These are phyloP conservation scores for Mylabris phalerata DNA, from an alignment of 1,140 invertebrate genomes.

Conservation along the genomic window DNA sequence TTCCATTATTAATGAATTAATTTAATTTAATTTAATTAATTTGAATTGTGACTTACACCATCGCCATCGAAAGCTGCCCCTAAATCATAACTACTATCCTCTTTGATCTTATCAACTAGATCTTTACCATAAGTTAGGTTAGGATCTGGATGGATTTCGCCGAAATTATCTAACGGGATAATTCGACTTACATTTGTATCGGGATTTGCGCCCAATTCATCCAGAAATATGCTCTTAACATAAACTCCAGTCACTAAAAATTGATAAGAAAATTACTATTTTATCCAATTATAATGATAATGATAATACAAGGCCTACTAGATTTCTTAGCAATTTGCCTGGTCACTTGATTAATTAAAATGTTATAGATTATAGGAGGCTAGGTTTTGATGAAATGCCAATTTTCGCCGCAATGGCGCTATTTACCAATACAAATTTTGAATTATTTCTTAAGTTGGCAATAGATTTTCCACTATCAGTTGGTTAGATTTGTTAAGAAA, in stretches of 20 bases:
- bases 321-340: too few species aligned
- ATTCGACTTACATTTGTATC: slow-evolving; percentile 62
- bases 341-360: too few species aligned
- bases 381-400: too few species aligned
- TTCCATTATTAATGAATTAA: neutral
- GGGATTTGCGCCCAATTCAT: slow-evolving; percentile 71
- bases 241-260: slow-evolving; percentile 90
- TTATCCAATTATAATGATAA: too few species aligned
- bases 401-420: too few species aligned
- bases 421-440: too few species aligned
- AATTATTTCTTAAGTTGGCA: too few species aligned
- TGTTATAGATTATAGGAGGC: too few species aligned
- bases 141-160: slow-evolving; percentile 95
- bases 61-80: slow-evolving; percentile 99
- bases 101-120: slow-evolving; percentile 58
- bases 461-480: too few species aligned
- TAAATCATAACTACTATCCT: slow-evolving; percentile 77
- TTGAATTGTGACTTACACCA: slow-evolving; percentile 54
- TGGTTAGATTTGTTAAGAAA: too few species aligned
- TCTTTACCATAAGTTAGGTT: slow-evolving; percentile 94
- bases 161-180: slow-evolving; percentile 86
- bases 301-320: slow-evolving; percentile 25
- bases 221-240: slow-evolving; percentile 79
- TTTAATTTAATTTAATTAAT: too few species aligned
- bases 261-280: too few species aligned